These are phyloP conservation scores for Diplodus sargus DNA, from an alignment of 2,797 vertebrate species.

Conservation along the genomic window DNA sequence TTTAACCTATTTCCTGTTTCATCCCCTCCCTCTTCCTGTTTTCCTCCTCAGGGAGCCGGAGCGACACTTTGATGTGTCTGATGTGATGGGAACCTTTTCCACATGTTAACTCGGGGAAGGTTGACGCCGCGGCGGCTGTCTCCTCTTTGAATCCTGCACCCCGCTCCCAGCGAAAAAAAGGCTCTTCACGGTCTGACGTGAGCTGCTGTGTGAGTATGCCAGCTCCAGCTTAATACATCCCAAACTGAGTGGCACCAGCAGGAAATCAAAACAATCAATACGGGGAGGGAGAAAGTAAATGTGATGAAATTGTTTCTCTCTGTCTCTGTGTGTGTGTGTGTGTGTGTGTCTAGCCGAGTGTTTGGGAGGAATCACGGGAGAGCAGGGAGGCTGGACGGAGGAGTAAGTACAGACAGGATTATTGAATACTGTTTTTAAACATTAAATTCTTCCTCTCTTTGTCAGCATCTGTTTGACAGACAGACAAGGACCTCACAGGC, in stretches of 20 bases:
- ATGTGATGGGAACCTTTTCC: slow-evolving; percentile 69
- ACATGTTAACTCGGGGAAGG: slow-evolving; percentile 34
- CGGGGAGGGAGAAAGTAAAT: slow-evolving; percentile 1
- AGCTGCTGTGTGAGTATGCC: slow-evolving; percentile 49
- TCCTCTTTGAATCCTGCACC: slow-evolving; percentile 63
- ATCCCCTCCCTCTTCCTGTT: slow-evolving; percentile 59
- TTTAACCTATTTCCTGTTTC: slow-evolving; percentile 57
- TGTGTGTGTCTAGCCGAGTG: slow-evolving; percentile 31
- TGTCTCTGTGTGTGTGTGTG: slow-evolving; percentile 20
- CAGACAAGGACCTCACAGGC: background rate
- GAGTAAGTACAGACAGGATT: slow-evolving; percentile 61
- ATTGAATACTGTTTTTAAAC: slow-evolving; percentile 16
- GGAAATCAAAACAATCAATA: slow-evolving; percentile 48
- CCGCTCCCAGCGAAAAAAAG: slow-evolving; percentile 29
- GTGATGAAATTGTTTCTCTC: slow-evolving; percentile 38
- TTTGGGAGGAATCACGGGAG: slow-evolving; percentile 24
- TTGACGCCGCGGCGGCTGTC: slow-evolving; percentile 12
- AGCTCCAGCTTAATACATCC: slow-evolving; percentile 35
- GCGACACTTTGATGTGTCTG: slow-evolving; percentile 75
- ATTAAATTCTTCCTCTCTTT: background rate
- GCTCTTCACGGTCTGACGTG: slow-evolving; percentile 55
- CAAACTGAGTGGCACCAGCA: slow-evolving; percentile 48
- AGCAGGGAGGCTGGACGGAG: slow-evolving; percentile 27
- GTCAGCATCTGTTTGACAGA: background rate
- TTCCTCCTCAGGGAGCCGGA: slow-evolving; percentile 69